phyloP scores from a whole-genome alignment of 2,888 invertebrate genomes.

The Anthoptus insignis region DNA sequence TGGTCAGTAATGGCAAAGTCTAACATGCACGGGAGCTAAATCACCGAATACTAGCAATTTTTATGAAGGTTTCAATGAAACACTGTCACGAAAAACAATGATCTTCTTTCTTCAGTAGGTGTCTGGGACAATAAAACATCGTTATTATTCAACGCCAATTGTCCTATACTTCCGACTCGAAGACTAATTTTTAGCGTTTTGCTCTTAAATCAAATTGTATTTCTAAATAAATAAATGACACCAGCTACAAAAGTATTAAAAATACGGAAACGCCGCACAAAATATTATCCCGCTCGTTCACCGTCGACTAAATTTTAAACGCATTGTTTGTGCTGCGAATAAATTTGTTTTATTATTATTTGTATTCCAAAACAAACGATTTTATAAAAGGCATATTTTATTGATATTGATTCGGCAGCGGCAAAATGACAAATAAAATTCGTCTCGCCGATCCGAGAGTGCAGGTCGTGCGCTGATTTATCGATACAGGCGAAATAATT shows the following conservation, averaged over 20 bases:
- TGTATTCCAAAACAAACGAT: slow-evolving; percentile 24
- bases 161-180: too few species aligned
- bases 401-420: slow-evolving; percentile 35
- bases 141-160: too few species aligned
- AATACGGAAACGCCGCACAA: background rate
- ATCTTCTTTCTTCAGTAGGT: too few species aligned
- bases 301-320: slow-evolving; percentile 3
- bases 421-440: slow-evolving; percentile 36
- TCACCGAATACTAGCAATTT: too few species aligned
- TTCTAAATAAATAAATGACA: background rate
- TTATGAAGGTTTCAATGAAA: too few species aligned
- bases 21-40: too few species aligned
- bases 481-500: slow-evolving; percentile 33
- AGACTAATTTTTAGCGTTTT: too few species aligned
- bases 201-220: background rate
- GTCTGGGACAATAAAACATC: too few species aligned
- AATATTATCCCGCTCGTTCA: background rate
- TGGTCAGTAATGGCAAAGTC: too few species aligned
- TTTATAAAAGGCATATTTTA: slow-evolving; percentile 37
- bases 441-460: slow-evolving; percentile 25
- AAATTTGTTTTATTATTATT: slow-evolving; percentile 30
- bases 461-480: slow-evolving; percentile 34
- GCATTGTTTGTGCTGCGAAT: slow-evolving; percentile 8
- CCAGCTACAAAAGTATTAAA: background rate
- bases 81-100: too few species aligned